Percentiles rank a stretch among this genome's conserved stretches.
Evolutionary conservation across 2,113 vertebrate species (phyloP).

Genomic region (Jacana jacana): DNA sequence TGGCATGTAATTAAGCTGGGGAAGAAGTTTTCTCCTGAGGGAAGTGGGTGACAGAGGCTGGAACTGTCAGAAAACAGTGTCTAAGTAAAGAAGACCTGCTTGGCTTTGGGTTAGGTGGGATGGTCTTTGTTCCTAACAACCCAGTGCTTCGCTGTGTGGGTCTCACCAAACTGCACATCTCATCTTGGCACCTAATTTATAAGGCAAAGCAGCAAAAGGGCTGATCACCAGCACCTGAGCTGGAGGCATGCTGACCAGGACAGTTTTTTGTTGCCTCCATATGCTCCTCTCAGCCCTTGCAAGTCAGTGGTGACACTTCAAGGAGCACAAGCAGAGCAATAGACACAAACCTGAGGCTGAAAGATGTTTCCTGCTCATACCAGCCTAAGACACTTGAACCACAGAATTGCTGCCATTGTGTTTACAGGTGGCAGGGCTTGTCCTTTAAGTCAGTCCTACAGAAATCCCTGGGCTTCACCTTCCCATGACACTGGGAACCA

Average conservation of each 20-base stretch:
- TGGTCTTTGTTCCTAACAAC: not conserved
- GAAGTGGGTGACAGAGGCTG: not conserved
- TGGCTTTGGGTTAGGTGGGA: not conserved
- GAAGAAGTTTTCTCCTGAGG: not conserved
- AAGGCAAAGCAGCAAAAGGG: not conserved
- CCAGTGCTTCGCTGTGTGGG: not conserved
- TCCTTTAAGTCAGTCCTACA: not conserved
- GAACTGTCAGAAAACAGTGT: not conserved
- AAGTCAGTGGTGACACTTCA: too few relatives aligned
- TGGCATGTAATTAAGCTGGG: not conserved
- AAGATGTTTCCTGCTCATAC: not conserved
- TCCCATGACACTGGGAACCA: rapidly evolving
- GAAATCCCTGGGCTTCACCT: not conserved
- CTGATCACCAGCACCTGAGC: not conserved
- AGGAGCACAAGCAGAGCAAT: not conserved
- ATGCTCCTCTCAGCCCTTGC: not conserved
- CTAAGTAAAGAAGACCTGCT: not conserved
- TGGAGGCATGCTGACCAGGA: not conserved
- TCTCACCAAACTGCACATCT: not conserved
- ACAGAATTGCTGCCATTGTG: not conserved
- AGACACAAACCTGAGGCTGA: not conserved
- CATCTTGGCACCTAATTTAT: not conserved
- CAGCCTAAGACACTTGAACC: not conserved
- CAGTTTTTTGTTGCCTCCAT: not conserved
- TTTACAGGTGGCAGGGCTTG: not conserved